Evolutionary conservation across 2,888 invertebrate species (phyloP).

Genomic region (Drepanosiphum platanoidis): DNA sequence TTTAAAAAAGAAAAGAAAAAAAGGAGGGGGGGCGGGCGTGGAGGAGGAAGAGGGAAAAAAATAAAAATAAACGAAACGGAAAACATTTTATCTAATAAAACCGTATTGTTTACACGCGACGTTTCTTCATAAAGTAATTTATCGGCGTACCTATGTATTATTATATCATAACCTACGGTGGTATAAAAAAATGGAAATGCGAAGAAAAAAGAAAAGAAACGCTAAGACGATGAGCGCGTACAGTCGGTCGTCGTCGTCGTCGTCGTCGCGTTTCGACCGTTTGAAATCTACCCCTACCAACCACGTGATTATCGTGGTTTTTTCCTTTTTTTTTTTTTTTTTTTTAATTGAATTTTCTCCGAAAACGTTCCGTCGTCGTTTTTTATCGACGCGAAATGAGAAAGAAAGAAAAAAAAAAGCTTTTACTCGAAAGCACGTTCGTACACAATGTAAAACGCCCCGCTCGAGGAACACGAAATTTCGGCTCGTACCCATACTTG

Average conservation of each 20-base stretch:
- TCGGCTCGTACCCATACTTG: no score
- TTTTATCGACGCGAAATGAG: no score
- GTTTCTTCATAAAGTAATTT: slow-evolving; percentile 7
- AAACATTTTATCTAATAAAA: slow-evolving; percentile 21
- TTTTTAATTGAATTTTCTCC: background rate
- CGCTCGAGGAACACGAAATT: no score
- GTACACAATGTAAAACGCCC: no score
- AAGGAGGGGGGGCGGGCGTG: no score
- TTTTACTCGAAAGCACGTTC: no score
- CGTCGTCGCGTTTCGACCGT: background rate
- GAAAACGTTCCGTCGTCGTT: background rate
- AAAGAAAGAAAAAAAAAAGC: no score
- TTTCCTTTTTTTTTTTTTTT: background rate
- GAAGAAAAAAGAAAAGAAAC: background rate
- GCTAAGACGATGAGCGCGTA: background rate
- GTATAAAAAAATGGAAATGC: background rate
- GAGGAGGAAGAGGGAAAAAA: no score
- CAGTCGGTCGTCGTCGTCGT: no score
- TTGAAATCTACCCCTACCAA: background rate
- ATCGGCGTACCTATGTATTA: background rate
- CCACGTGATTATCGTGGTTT: background rate
- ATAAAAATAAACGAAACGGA: background rate
- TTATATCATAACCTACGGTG: background rate
- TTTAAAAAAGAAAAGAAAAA: slow-evolving; percentile 4
- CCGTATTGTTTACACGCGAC: slow-evolving; percentile 16